phyloP scores from a whole-genome alignment of 64 coral and sea anemone species.

The Montipora cactus region DNA sequence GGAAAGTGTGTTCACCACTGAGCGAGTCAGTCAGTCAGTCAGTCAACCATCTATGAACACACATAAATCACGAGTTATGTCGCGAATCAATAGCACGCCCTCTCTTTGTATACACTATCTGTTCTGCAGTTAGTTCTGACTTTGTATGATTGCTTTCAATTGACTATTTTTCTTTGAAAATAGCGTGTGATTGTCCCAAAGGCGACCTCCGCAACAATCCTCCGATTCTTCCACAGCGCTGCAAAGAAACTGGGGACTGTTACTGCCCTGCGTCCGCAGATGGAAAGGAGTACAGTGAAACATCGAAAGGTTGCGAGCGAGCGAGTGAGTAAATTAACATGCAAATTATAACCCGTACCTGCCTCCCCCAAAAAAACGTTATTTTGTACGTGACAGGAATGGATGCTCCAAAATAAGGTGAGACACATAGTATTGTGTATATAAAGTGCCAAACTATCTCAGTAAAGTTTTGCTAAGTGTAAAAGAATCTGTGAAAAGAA shows the following conservation, averaged over 20 bases:
- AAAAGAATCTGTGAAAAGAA: too few relatives aligned
- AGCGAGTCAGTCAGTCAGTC: not conserved
- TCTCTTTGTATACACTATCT: not conserved
- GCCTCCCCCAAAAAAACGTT: too few relatives aligned
- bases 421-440: too few relatives aligned
- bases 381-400: too few relatives aligned
- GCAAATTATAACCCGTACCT: not conserved
- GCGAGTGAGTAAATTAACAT: not conserved
- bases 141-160: not conserved
- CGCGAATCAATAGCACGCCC: too few relatives aligned
- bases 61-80: too few relatives aligned
- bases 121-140: not conserved
- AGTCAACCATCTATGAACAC: not conserved
- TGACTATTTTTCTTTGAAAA: not conserved
- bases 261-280: conserved; percentile 6
- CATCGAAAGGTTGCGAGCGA: not conserved
- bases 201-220: conserved; percentile 15
- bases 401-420: too few relatives aligned
- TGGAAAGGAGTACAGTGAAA: not conserved
- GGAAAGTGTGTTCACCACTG: too few relatives aligned
- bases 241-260: conserved; percentile 29
- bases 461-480: too few relatives aligned
- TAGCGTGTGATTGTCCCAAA: conserved; percentile 61
- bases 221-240: conserved; percentile 32
- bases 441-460: too few relatives aligned